These are phyloP conservation scores for Panorpa germanica DNA, from an alignment of 2,888 invertebrate genomes.

Conservation along the genomic window DNA sequence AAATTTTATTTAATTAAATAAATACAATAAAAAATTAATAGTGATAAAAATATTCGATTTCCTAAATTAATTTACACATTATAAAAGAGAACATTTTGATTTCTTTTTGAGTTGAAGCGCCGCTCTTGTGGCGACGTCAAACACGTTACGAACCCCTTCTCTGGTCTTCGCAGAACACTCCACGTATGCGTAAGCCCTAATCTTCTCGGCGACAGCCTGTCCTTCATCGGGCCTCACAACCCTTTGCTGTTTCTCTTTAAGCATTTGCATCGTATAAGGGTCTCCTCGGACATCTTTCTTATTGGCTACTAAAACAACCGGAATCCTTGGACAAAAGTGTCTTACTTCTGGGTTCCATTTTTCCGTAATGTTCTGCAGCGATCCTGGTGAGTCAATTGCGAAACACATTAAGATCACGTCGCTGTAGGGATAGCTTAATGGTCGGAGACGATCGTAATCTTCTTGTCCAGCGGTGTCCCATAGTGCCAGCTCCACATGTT, in stretches of 20 bases:
- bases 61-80: too few species aligned
- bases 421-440: slow-evolving; percentile 93
- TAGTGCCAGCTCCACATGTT: slow-evolving; percentile 73
- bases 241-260: slow-evolving; percentile 97
- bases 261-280: slow-evolving; percentile 82
- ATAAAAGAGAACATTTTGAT: slow-evolving; percentile 72
- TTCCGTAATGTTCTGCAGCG: slow-evolving; percentile 97
- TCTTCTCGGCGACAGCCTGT: slow-evolving; percentile 94
- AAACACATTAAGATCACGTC: slow-evolving; percentile 99
- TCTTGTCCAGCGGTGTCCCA: slow-evolving; percentile 99
- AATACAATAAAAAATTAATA: too few species aligned
- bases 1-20: too few species aligned
- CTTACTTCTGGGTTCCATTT: slow-evolving; percentile 99
- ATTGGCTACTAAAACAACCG: slow-evolving; percentile 96
- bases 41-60: too few species aligned
- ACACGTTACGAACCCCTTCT: slow-evolving; percentile 97
- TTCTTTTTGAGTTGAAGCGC: slow-evolving; percentile 93
- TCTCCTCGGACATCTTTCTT: slow-evolving; percentile 94
- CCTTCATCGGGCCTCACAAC: slow-evolving; percentile 96
- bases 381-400: slow-evolving; percentile 97
- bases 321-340: slow-evolving; percentile 98
- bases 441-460: slow-evolving; percentile 91
- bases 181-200: slow-evolving; percentile 93
- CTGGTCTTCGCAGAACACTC: slow-evolving; percentile 99
- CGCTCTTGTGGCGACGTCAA: slow-evolving; percentile 96